A percentile compares a stretch with the other conserved stretches of the same genome.
Conservation (phyloP, 2,797 vertebrate genomes). For the Chloroceryle amazona region DNA sequence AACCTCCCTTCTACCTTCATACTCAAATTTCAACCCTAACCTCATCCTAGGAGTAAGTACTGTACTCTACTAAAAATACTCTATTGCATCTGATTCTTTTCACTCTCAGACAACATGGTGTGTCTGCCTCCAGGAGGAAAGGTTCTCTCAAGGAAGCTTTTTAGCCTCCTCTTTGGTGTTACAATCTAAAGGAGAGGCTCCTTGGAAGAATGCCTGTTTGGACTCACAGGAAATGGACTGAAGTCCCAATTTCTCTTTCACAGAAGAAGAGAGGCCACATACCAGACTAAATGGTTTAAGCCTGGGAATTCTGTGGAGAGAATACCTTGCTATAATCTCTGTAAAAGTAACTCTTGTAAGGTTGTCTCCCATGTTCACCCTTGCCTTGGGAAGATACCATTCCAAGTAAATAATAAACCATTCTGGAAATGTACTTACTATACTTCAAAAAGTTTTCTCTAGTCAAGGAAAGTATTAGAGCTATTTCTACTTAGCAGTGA, state of each 20-base stretch:
- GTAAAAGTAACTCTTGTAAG: neutral
- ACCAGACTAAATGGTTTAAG: neutral
- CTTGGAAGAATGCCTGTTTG: neutral
- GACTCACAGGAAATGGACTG: neutral
- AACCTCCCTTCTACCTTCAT: neutral
- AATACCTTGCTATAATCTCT: neutral
- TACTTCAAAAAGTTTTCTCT: neutral
- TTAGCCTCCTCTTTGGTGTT: neutral
- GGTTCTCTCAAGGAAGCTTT: neutral
- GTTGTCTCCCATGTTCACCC: neutral
- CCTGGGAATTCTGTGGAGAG: neutral
- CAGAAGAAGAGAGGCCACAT: neutral
- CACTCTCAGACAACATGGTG: neutral
- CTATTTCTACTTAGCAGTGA: neutral
- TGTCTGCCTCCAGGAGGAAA: neutral
- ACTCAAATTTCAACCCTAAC: neutral
- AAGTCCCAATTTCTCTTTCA: neutral
- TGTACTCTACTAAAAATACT: neutral
- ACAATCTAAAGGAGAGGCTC: neutral
- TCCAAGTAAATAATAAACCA: neutral
- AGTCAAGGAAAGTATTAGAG: neutral
- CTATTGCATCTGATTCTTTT: neutral
- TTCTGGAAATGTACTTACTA: neutral
- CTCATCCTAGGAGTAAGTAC: neutral
- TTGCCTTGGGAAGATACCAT: neutral